Conservation (phyloP, 2,113 vertebrate genomes). For the Diadophis punctatus region DNA sequence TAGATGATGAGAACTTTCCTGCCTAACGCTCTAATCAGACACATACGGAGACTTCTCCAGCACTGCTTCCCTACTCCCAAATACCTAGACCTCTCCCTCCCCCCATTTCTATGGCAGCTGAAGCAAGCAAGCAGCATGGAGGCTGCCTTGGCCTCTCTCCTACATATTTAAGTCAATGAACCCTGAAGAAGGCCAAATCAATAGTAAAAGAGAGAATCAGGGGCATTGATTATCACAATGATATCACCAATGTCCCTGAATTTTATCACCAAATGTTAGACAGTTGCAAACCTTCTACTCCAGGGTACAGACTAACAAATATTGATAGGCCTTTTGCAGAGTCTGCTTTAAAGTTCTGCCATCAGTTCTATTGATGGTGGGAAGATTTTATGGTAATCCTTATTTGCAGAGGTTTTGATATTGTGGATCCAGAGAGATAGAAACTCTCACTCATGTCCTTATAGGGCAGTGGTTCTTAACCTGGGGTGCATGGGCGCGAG, state of each 20-base stretch:
- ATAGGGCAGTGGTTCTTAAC: too few relatives aligned
- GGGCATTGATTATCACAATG: not conserved
- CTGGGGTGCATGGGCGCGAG: too few relatives aligned
- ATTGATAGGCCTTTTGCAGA: not conserved
- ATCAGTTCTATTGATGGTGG: not conserved
- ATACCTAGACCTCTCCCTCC: too few relatives aligned
- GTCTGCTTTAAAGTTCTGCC: not conserved
- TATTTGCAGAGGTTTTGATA: not conserved
- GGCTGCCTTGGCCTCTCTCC: not conserved
- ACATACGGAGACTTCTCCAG: too few relatives aligned
- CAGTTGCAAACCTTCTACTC: not conserved
- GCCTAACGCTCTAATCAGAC: too few relatives aligned
- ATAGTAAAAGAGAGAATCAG: not conserved
- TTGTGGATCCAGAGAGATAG: not conserved
- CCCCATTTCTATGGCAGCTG: too few relatives aligned
- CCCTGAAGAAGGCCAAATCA: not conserved
- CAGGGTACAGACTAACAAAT: not conserved
- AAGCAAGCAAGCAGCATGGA: too few relatives aligned
- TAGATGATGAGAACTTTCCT: too few relatives aligned
- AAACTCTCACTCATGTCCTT: not conserved
- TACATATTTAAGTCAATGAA: not conserved
- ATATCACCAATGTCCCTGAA: not conserved
- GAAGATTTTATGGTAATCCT: not conserved
- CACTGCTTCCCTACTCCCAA: too few relatives aligned
- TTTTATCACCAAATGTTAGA: not conserved